phyloP scores from a whole-genome alignment of 2,797 vertebrate genomes.

The Melanotaenia parkinsoni region DNA sequence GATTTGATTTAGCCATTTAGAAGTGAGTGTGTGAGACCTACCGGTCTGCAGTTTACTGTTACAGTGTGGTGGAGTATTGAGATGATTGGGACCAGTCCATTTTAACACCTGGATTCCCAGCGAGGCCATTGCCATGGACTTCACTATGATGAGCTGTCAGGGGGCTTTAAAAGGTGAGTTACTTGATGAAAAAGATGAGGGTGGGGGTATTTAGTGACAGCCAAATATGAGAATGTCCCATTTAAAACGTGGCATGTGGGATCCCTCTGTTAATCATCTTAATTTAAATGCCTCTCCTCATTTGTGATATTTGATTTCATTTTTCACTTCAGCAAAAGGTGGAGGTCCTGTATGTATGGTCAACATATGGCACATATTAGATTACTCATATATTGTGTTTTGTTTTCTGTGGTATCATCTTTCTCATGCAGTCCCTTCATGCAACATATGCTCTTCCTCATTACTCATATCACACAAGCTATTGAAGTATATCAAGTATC shows the following conservation, averaged over 20 bases:
- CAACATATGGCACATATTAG: slow-evolving; percentile 84
- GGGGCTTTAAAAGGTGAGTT: slow-evolving; percentile 67
- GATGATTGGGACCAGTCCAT: slow-evolving; percentile 35
- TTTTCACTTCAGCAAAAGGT: slow-evolving; percentile 70
- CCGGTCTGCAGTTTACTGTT: slow-evolving; percentile 17
- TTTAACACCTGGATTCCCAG: slow-evolving; percentile 76
- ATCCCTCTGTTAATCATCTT: slow-evolving; percentile 65
- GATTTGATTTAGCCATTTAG: slow-evolving; percentile 11
- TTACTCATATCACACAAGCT: slow-evolving; percentile 70
- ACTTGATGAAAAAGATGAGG: slow-evolving; percentile 64
- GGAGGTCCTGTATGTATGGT: slow-evolving; percentile 73
- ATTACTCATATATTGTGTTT: slow-evolving; percentile 84
- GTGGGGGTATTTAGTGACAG: slow-evolving; percentile 70
- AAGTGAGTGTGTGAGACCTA: neutral
- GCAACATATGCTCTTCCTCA: slow-evolving; percentile 77
- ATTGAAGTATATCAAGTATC: slow-evolving; percentile 63
- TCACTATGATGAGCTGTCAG: slow-evolving; percentile 69
- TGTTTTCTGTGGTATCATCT: slow-evolving; percentile 73
- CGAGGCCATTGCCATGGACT: slow-evolving; percentile 44
- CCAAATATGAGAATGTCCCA: slow-evolving; percentile 65
- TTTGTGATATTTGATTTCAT: slow-evolving; percentile 81
- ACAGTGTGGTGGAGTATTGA: slow-evolving; percentile 22
- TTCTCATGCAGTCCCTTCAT: slow-evolving; percentile 70
- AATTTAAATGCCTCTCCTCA: slow-evolving; percentile 75
- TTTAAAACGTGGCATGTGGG: slow-evolving; percentile 65